A percentile compares a stretch with the other conserved stretches of the same genome.
Conservation (phyloP, 2,888 invertebrate genomes). For the Molorchus minor region DNA sequence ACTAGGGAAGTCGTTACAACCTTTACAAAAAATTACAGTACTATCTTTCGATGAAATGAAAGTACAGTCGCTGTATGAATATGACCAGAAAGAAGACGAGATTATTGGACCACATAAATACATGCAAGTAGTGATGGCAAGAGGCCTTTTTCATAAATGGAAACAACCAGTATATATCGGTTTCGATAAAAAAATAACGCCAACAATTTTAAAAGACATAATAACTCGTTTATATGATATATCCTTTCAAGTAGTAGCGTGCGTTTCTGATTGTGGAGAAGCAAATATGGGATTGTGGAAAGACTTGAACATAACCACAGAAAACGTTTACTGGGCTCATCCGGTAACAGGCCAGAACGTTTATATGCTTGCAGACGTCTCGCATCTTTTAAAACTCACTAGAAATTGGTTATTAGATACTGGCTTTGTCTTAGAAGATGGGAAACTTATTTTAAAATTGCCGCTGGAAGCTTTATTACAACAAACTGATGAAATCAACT, state of each 20-base stretch:
- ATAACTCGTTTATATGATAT: constrained; percentile 30
- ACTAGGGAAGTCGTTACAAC: not conserved
- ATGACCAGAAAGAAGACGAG: constrained; percentile 5
- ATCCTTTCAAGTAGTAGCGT: constrained; percentile 47
- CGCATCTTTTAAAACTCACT: constrained; percentile 36
- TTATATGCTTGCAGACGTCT: constrained; percentile 39
- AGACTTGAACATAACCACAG: constrained; percentile 18
- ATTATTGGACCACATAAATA: not conserved
- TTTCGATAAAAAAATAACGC: constrained; percentile 51
- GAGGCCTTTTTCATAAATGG: constrained; percentile 38
- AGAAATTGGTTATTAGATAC: constrained; percentile 39
- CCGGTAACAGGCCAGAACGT: constrained; percentile 30
- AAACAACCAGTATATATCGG: constrained; percentile 43
- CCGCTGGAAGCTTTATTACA: constrained; percentile 27
- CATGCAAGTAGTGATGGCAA: no score
- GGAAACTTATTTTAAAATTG: constrained; percentile 31
- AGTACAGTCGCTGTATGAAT: not conserved
- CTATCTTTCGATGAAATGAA: not conserved
- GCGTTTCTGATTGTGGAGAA: constrained; percentile 47
- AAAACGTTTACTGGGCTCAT: constrained; percentile 22
- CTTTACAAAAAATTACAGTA: not conserved
- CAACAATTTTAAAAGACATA: constrained; percentile 35
- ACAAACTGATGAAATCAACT: constrained; percentile 26
- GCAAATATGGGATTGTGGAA: constrained; percentile 49
- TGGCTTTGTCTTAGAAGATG: constrained; percentile 41